These are phyloP conservation scores for Rhynchonycteris naso DNA, from an alignment of 2,797 vertebrate genomes.

Conservation along the genomic window DNA sequence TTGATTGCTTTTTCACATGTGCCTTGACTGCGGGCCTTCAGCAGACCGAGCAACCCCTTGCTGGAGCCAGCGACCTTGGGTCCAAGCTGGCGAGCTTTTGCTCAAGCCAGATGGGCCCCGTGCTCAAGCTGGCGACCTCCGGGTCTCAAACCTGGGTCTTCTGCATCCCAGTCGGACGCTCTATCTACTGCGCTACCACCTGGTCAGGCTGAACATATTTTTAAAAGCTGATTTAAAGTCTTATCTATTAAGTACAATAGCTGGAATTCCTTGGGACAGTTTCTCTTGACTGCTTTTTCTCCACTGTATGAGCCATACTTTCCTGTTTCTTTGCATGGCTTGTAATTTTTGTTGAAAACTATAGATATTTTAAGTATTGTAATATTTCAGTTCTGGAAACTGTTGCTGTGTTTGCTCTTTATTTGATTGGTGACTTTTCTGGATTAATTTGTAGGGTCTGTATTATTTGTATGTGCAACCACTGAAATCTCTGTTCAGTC, in stretches of 20 bases:
- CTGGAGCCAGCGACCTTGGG: no score
- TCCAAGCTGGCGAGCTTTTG: no score
- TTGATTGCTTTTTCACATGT: no score
- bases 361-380: neutral
- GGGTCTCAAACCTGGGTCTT: no score
- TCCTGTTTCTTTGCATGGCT: neutral
- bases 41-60: no score
- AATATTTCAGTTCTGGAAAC: neutral
- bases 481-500: neutral
- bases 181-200: no score
- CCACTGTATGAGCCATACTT: neutral
- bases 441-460: neutral
- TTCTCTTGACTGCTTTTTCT: neutral
- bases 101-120: no score
- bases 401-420: conserved; percentile 2
- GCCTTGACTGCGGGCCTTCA: no score
- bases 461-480: neutral
- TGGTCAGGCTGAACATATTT: no score
- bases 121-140: no score
- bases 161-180: no score
- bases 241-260: neutral
- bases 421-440: neutral
- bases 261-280: neutral
- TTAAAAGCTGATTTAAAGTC: neutral
- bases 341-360: neutral